Evolutionary conservation across 1,140 invertebrate genomes (phyloP), one percentile per base, ranked within the genome.

Genomic region (Bombus terrestris): DNA sequence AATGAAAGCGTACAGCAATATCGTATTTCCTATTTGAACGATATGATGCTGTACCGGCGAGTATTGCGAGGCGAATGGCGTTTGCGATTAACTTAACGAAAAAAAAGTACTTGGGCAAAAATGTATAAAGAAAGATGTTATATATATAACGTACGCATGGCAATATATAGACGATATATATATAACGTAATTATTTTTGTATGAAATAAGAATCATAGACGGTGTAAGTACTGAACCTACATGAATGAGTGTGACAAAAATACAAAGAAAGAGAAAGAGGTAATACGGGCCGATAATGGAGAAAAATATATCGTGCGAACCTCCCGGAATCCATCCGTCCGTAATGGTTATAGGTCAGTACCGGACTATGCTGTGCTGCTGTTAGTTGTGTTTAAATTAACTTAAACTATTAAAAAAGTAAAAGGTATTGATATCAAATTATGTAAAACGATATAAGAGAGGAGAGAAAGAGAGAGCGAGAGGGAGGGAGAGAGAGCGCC

Each of bases 281-380:
- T 82, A 83, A 62, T 76, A 74, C 85, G 81, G 64, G 59, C 72
- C 66, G 73, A 92, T 85, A 80, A 74, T 64, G 77, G 64, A 86
- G 71, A 87, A 32, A 87, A 76, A 86, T 86, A 80, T 82, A 85
- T 86, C 84, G 85, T 71, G 83, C 80, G 89, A 90, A 77, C 86
- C 90, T 91, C 72, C 83, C 90, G 90, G 91, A 94, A 92, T 93
- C 91, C 92, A 93, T 95, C 94, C 94, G 94, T 95, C 94, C 94
- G 94, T 94, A 93, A 92, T 95, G 93, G 91, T 95, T 95, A 95
- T 95, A 95, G 94, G 94, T 95, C 94, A 95, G 94, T 95, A 95
- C 94, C 91, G 93, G 94, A 95, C 94, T 95, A 94, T 94, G 92
- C 92, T 94, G 86, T 94, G 93, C 93, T 93, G 93, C 93, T 94